phyloP scores from a whole-genome alignment of 2,888 invertebrate species.

The Crematogaster levior region DNA sequence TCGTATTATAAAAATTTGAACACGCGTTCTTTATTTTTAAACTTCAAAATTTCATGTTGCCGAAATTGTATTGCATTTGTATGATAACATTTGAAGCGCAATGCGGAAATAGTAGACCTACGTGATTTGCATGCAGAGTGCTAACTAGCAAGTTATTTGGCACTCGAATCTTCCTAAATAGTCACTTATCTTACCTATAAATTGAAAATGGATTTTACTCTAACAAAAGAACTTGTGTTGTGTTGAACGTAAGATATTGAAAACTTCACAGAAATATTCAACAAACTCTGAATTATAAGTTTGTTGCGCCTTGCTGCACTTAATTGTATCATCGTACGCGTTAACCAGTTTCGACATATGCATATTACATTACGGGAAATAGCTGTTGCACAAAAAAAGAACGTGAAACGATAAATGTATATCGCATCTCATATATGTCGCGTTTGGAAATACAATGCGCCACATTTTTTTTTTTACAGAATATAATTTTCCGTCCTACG shows the following conservation, averaged over 20 bases:
- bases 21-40: background rate
- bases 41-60: background rate
- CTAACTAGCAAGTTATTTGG: conserved; percentile 18
- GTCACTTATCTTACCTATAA: background rate
- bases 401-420: background rate
- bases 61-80: background rate
- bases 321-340: conserved; percentile 27
- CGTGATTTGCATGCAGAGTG: background rate
- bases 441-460: background rate
- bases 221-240: background rate
- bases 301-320: conserved; percentile 9
- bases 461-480: background rate
- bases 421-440: background rate
- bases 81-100: background rate
- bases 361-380: background rate
- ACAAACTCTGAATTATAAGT: background rate
- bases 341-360: conserved; percentile 20
- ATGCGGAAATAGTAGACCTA: background rate
- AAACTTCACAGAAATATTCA: background rate
- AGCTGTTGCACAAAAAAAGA: background rate
- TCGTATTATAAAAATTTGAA: background rate
- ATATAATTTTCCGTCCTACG: background rate
- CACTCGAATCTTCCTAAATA: background rate
- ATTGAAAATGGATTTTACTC: conserved; percentile 4
- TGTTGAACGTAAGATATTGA: background rate